Evolutionary conservation across 2,113 vertebrate species (phyloP).

Genomic region (Ginglymostoma cirratum): DNA sequence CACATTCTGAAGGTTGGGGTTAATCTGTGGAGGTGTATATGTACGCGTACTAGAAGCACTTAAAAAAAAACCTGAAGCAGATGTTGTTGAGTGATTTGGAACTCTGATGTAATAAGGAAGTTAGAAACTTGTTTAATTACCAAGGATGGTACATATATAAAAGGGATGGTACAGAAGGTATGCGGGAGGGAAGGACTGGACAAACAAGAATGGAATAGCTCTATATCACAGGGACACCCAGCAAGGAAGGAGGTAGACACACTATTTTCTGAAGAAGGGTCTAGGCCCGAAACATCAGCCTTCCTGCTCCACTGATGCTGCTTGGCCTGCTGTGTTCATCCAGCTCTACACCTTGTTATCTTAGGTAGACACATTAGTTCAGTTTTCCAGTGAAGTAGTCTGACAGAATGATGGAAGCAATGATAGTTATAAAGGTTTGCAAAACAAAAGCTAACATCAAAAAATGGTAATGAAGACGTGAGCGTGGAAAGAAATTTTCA

Average conservation of each 20-base stretch:
- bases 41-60: background rate
- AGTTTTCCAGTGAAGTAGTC: background rate
- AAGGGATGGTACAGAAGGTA: background rate
- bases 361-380: background rate
- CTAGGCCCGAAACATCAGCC: no score
- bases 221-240: no score
- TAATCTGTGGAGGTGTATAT: background rate
- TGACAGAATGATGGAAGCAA: background rate
- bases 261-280: background rate
- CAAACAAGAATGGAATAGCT: background rate
- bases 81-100: background rate
- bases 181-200: background rate
- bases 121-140: background rate
- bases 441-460: background rate
- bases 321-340: no score
- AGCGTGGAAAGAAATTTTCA: background rate
- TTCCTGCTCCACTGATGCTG: no score
- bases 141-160: background rate
- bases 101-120: background rate
- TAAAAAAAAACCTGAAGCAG: background rate
- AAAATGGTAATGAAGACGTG: background rate
- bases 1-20: background rate
- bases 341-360: no score
- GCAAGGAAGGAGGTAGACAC: background rate
- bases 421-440: background rate